These are phyloP conservation scores for Ptychodera flava DNA, from an alignment of 35 echinoderm and acorn worm genomes.

Conservation along the genomic window DNA sequence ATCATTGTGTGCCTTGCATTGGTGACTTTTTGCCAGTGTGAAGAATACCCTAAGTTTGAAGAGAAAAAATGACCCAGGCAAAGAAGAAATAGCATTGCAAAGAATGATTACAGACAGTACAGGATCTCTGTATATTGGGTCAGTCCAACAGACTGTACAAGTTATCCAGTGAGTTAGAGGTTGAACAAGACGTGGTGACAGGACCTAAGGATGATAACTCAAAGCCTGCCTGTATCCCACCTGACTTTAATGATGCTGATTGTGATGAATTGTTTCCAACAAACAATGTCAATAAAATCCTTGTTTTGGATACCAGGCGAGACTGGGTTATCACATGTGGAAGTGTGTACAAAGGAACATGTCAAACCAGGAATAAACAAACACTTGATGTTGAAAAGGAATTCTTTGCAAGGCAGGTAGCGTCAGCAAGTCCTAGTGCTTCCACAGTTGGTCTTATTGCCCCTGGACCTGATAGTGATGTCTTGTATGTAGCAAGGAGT, in stretches of 20 bases:
- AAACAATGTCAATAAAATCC: slow-evolving; percentile 76
- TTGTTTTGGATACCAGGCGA: slow-evolving; percentile 30
- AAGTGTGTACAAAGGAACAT: slow-evolving; percentile 74
- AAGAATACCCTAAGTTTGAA: background rate
- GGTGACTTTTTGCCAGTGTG: background rate
- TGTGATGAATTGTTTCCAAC: background rate
- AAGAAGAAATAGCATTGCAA: slow-evolving; percentile 6
- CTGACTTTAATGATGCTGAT: slow-evolving; percentile 21
- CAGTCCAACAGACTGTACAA: slow-evolving; percentile 71
- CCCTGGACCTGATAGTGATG: slow-evolving; percentile 38
- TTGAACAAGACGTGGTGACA: slow-evolving; percentile 11
- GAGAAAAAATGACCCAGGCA: background rate
- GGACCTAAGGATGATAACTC: slow-evolving; percentile 53
- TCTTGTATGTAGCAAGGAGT: slow-evolving; percentile 54
- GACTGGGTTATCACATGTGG: slow-evolving; percentile 67
- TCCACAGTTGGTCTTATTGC: slow-evolving; percentile 58
- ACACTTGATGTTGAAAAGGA: slow-evolving; percentile 40
- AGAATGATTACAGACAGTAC: slow-evolving; percentile 53
- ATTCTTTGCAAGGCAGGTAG: slow-evolving; percentile 58
- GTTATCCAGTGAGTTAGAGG: slow-evolving; percentile 43
- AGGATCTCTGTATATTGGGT: slow-evolving; percentile 52
- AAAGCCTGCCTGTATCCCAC: slow-evolving; percentile 36
- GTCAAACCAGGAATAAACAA: slow-evolving; percentile 32
- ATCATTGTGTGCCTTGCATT: too few relatives aligned
- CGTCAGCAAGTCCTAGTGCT: slow-evolving; percentile 37